Evolutionary conservation across 2,113 vertebrate genomes (phyloP).

Genomic region (Cisticola juncidis): DNA sequence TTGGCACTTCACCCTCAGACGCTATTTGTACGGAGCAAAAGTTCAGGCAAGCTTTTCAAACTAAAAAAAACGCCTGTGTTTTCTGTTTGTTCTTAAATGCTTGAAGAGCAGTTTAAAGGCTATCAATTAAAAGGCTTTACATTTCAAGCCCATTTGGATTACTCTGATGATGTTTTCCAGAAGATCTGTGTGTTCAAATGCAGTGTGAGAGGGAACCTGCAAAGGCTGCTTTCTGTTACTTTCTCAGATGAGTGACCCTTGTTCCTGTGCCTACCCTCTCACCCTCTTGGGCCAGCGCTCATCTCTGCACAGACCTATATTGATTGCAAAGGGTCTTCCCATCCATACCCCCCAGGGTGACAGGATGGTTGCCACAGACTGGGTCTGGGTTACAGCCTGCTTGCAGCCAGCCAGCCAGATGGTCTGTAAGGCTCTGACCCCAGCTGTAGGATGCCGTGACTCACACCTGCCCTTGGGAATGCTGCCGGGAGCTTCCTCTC

Average conservation of each 20-base stretch:
- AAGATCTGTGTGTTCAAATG: background rate
- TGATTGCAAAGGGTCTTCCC: background rate
- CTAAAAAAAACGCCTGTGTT: background rate
- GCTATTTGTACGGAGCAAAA: background rate
- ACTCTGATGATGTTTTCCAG: background rate
- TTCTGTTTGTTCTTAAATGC: background rate
- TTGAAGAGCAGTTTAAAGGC: background rate
- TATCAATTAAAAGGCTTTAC: background rate
- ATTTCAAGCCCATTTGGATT: background rate
- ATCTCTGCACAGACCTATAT: background rate
- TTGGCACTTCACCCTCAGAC: slow-evolving; percentile 13
- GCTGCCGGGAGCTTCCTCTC: background rate
- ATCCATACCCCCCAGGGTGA: accelerated
- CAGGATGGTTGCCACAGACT: background rate
- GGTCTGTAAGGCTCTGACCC: background rate
- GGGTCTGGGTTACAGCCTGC: background rate
- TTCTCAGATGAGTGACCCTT: background rate
- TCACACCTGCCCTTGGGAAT: slow-evolving; percentile 9
- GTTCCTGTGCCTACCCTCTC: background rate
- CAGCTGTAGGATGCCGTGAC: slow-evolving; percentile 19
- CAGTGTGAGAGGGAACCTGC: background rate
- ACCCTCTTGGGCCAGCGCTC: accelerated
- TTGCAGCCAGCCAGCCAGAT: background rate
- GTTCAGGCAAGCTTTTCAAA: slow-evolving; percentile 11
- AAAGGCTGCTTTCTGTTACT: background rate